A percentile compares a stretch with the other conserved stretches of the same genome.
phyloP scores from a whole-genome alignment of 2,888 invertebrate species.

The Platycheirus albimanus region DNA sequence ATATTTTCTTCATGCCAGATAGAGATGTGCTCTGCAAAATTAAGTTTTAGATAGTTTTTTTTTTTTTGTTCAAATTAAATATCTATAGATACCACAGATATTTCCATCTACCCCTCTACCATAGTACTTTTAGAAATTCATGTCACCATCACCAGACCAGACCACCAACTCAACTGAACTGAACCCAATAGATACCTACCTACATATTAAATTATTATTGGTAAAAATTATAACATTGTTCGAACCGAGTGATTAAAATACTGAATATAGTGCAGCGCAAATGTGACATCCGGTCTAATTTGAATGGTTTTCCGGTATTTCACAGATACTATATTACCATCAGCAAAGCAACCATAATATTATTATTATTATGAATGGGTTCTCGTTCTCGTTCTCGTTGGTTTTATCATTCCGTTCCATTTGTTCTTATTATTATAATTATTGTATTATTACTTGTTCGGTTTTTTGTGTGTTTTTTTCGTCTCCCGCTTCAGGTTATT shows the following conservation, averaged over 20 bases:
- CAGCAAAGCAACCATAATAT: no score
- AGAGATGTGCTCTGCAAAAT: slow-evolving; percentile 71
- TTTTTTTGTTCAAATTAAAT: slow-evolving; percentile 7
- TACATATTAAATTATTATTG: slow-evolving; percentile 53
- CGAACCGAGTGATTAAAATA: slow-evolving; percentile 63
- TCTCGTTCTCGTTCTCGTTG: slow-evolving; percentile 7
- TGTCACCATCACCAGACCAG: not conserved
- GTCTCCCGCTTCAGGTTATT: no score
- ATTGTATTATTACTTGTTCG: slow-evolving; percentile 38
- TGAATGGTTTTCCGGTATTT: slow-evolving; percentile 74
- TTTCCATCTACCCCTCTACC: no score
- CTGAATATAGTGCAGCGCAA: slow-evolving; percentile 49
- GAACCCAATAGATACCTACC: no score
- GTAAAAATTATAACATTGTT: slow-evolving; percentile 68
- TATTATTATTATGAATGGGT: slow-evolving; percentile 27
- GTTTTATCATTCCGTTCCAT: slow-evolving; percentile 65
- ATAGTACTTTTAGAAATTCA: no score
- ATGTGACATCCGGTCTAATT: slow-evolving; percentile 72
- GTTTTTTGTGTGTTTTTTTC: slow-evolving; percentile 10
- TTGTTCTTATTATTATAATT: slow-evolving; percentile 67
- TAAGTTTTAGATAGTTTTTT: slow-evolving; percentile 53
- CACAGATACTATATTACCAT: slow-evolving; percentile 34
- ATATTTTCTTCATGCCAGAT: slow-evolving; percentile 74
- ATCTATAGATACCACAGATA: not conserved
- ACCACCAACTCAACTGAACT: no score